Evolutionary conservation across 2,888 invertebrate species (phyloP).

Genomic region (Campopleginae sp.): DNA sequence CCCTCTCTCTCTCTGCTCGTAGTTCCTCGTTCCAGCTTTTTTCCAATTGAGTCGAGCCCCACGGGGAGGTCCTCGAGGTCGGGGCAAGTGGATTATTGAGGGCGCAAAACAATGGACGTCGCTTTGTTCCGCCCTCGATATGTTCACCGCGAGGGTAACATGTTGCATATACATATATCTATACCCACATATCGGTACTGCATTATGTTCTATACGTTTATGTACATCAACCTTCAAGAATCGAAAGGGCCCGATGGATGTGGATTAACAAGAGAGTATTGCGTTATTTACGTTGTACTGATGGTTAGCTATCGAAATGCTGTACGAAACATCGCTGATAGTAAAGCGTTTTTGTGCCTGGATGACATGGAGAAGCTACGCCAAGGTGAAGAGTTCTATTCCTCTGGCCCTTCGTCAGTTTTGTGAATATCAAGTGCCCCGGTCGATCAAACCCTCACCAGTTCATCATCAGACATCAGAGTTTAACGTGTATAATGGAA

Average conservation of each 20-base stretch:
- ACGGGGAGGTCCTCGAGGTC: constrained; percentile 77
- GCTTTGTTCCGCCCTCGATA: constrained; percentile 78
- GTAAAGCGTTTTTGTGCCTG: constrained; percentile 41
- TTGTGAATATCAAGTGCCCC: constrained; percentile 79
- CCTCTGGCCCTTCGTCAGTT: constrained; percentile 78
- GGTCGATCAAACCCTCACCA: constrained; percentile 66
- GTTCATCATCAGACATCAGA: constrained; percentile 44
- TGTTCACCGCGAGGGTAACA: constrained; percentile 77
- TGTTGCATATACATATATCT: constrained; percentile 72
- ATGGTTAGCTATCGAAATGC: not conserved
- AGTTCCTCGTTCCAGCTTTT: constrained; percentile 66
- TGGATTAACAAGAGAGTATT: not conserved
- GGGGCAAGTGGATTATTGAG: constrained; percentile 83
- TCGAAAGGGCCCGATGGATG: constrained; percentile 15
- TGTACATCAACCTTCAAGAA: not conserved
- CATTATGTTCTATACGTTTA: constrained; percentile 20
- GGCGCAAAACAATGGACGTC: constrained; percentile 82
- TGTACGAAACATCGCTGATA: constrained; percentile 14
- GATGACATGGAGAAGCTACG: constrained; percentile 69
- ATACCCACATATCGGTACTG: constrained; percentile 19
- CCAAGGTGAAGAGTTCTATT: constrained; percentile 63
- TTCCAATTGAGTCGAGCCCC: constrained; percentile 76
- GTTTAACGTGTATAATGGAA: constrained; percentile 23
- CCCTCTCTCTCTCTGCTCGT: constrained; percentile 56
- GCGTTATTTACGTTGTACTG: not conserved